phyloP scores from a whole-genome alignment of 2,888 invertebrate species.

The Patella caerulea region DNA sequence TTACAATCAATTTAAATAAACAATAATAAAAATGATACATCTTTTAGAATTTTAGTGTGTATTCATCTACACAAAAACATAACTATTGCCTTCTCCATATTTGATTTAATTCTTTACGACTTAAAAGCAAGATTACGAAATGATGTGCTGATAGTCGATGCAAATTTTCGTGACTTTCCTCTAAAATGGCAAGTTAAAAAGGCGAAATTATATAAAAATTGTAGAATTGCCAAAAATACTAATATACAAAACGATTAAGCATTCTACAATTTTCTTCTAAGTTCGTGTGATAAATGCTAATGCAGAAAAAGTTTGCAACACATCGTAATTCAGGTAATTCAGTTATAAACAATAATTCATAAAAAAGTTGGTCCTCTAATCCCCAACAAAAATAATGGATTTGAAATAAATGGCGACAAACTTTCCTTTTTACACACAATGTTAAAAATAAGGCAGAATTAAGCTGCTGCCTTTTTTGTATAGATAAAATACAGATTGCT shows the following conservation, averaged over 20 bases:
- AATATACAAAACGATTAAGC: not conserved
- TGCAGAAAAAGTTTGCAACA: not conserved
- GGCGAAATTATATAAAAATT: not conserved
- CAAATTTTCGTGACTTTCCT: not conserved
- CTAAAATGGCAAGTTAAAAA: conserved; percentile 3
- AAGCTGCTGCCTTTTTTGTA: not conserved
- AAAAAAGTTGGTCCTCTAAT: not conserved
- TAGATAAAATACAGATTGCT: not conserved
- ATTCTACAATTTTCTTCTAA: not conserved
- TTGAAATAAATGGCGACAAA: not conserved
- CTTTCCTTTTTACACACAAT: not conserved
- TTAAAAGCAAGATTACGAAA: no score
- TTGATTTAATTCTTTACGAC: no score
- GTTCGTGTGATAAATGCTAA: not conserved
- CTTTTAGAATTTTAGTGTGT: not conserved
- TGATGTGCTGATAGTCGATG: no score
- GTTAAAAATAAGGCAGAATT: conserved; percentile 6
- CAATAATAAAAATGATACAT: conserved; percentile 2
- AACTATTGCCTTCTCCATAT: no score
- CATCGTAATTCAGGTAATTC: not conserved
- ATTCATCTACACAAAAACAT: not conserved
- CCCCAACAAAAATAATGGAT: not conserved
- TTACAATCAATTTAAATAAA: not conserved
- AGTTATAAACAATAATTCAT: not conserved
- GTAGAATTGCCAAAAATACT: not conserved